A percentile compares a stretch with the other conserved stretches of the same genome.
phyloP scores from a whole-genome alignment of 2,797 vertebrate genomes.

The Cyprinella venusta region DNA sequence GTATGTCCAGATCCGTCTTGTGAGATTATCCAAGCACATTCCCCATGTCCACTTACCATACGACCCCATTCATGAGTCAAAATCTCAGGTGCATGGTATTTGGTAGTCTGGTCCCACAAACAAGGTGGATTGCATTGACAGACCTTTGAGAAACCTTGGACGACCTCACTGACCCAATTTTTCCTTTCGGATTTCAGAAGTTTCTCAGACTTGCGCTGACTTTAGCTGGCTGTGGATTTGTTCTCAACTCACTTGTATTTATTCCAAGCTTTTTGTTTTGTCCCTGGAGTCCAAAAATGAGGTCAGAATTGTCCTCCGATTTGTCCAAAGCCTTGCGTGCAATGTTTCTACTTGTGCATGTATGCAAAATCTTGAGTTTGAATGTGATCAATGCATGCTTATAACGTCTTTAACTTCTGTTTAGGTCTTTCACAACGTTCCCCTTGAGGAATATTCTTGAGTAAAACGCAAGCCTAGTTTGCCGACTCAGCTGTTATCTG shows the following conservation, averaged over 20 bases:
- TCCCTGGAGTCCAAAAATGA: slow-evolving; percentile 15
- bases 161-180: not conserved
- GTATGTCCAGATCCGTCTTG: not conserved
- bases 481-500: slow-evolving; percentile 34
- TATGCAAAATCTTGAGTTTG: not conserved
- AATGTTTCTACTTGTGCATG: not conserved
- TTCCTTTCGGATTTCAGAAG: not conserved
- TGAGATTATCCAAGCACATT: slow-evolving; percentile 22
- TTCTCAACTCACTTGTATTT: slow-evolving; percentile 1
- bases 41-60: slow-evolving; percentile 2
- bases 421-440: not conserved
- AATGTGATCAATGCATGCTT: not conserved
- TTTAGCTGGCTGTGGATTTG: not conserved
- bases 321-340: not conserved
- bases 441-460: not conserved
- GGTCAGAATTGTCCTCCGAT: slow-evolving; percentile 18
- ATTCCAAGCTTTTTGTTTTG: slow-evolving; percentile 15
- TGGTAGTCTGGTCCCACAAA: not conserved
- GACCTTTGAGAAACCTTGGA: not conserved
- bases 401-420: slow-evolving; percentile 2
- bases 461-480: not conserved
- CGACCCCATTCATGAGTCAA: not conserved
- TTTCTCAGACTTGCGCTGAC: not conserved
- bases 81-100: not conserved
- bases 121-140: not conserved